Percentiles rank a stretch among this genome's conserved stretches.
Evolutionary conservation across 92 coral and sea anemone species (phyloP).

Genomic region (Meandrina meandrites): DNA sequence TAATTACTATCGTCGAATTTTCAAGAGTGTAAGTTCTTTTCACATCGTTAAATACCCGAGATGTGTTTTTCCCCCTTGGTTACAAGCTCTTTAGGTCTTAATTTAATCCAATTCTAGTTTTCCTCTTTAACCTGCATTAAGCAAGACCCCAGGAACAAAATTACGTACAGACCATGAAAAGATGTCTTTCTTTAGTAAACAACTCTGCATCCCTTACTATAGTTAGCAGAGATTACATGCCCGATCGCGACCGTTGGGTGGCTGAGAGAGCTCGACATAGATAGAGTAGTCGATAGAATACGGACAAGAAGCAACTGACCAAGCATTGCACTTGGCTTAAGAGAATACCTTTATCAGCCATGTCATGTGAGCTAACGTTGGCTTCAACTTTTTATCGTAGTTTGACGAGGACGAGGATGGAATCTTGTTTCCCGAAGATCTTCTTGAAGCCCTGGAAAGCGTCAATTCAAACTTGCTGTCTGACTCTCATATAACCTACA

Average conservation of each 20-base stretch:
- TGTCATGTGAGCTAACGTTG: background rate
- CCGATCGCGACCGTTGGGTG: no score
- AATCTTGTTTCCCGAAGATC: constrained; percentile 85
- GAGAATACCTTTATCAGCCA: background rate
- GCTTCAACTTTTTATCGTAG: constrained; percentile 35
- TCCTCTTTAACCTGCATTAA: no score
- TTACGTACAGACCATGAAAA: background rate
- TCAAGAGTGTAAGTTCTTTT: constrained; percentile 70
- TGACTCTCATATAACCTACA: constrained; percentile 86
- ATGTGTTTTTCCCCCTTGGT: background rate
- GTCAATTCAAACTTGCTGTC: constrained; percentile 84
- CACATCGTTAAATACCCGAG: background rate
- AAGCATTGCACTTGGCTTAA: no score
- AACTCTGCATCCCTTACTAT: background rate
- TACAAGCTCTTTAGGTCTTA: background rate
- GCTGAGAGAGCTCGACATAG: background rate
- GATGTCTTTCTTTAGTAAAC: background rate
- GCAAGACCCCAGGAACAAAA: background rate
- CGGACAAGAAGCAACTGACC: background rate
- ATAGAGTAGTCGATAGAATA: background rate
- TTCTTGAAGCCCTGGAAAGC: constrained; percentile 86
- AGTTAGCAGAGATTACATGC: no score
- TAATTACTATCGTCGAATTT: constrained; percentile 70
- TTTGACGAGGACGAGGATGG: constrained; percentile 92
- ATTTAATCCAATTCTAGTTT: no score